Evolutionary conservation across 2,113 vertebrate species (phyloP), one percentile per base, ranked within the genome.

Genomic region (Catagonus wagneri): DNA sequence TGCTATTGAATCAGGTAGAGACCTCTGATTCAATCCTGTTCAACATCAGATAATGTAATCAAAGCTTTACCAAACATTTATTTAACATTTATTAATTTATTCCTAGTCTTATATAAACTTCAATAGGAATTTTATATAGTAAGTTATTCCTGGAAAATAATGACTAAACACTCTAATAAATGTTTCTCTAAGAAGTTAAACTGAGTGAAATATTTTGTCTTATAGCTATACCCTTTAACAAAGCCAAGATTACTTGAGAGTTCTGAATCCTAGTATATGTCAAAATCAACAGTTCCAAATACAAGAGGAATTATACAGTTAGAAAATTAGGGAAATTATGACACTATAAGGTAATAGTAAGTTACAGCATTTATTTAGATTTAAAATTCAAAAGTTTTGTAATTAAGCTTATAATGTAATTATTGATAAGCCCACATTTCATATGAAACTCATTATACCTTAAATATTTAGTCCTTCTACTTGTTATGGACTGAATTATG

Each of bases 101-200:
- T 44, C 6, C 3, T 80, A 80, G 69, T 63, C 86, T 89, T 65
- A 79, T 75, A 52, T 81, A 36, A 50, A 94, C 20, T 76, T 8
- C 9, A 75, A 65, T 23, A 80, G 27, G 23, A 87, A 11, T 65
- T 66, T 83, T 91, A 68, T 60, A 44, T 65, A 58, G 20, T 63
- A 63, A 85, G 7, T 17, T 61, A 90, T 87, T 83, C 14, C 34
- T 75, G 0, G 65, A 65, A 95, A 94, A 88, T 15, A 81, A 78
- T 66, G 81, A 65, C 44, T 79, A 92, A 85, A 79, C 71, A 44
- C 2, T 25, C 25, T 4, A 56, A 17, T 36, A 34, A 91, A 83
- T 61, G 6, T 44, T 91, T 92, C 6, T 74, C 19, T 66, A 81
- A 89, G 19, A 86, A 95, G 63, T 65, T 96, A 85, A 78, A 52